phyloP scores from a whole-genome alignment of 2,888 invertebrate genomes.

The Chymomyza caudatula region DNA sequence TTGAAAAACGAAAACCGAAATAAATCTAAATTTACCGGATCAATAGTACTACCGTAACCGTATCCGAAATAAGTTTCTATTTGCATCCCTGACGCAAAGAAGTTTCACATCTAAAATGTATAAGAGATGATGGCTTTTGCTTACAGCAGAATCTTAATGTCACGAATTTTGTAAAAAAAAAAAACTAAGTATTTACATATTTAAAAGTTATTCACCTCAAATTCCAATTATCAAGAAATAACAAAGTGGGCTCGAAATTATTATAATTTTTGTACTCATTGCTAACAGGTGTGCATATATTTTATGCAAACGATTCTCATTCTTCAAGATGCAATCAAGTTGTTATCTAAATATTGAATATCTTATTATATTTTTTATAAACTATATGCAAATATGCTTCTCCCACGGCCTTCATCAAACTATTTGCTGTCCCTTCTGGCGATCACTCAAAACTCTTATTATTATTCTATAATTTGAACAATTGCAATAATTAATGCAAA shows the following conservation, averaged over 20 bases:
- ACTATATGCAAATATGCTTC: neutral
- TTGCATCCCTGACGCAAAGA: too few species aligned
- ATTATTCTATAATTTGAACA: neutral
- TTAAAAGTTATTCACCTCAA: too few species aligned
- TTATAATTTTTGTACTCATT: neutral
- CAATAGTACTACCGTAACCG: too few species aligned
- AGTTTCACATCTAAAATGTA: too few species aligned
- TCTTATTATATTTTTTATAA: neutral
- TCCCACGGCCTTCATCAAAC: neutral
- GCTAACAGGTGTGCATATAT: neutral
- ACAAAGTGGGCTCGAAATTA: neutral
- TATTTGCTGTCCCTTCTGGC: neutral
- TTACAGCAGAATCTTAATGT: too few species aligned
- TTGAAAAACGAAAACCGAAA: too few species aligned
- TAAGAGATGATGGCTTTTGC: too few species aligned
- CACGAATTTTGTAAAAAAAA: too few species aligned
- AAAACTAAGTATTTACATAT: too few species aligned
- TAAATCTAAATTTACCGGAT: too few species aligned
- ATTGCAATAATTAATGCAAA: neutral
- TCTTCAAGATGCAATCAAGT: neutral
- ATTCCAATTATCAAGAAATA: too few species aligned
- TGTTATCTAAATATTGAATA: neutral
- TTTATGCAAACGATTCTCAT: neutral
- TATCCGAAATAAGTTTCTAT: too few species aligned
- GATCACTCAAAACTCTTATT: neutral